Percentiles rank a stretch among this genome's conserved stretches.
Conservation (phyloP, 2,113 vertebrate genomes). For the Cyprinodon variegatus region DNA sequence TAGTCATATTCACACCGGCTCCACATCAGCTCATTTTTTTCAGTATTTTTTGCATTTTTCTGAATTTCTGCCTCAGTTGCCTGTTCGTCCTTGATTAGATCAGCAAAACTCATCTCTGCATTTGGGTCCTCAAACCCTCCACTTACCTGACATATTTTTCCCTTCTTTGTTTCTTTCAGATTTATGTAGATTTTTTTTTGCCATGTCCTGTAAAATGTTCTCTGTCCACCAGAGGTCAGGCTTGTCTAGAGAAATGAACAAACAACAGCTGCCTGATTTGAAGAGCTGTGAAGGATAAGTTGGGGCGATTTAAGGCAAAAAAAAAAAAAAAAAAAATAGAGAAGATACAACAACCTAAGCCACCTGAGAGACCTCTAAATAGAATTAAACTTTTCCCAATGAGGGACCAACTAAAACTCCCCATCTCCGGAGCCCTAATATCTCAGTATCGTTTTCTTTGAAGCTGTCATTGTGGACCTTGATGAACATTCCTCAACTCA, state of each 20-base stretch:
- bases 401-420: constrained; percentile 64
- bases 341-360: constrained; percentile 39
- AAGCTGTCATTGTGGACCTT: constrained; percentile 71
- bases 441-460: constrained; percentile 68
- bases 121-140: neutral
- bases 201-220: neutral
- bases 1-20: too few relatives aligned
- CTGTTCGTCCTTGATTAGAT: too few relatives aligned
- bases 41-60: too few relatives aligned
- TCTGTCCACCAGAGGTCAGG: constrained; percentile 71
- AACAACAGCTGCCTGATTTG: constrained; percentile 8
- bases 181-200: neutral
- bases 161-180: neutral
- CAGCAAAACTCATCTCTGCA: too few relatives aligned
- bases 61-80: too few relatives aligned
- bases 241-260: constrained; percentile 36
- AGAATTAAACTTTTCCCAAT: constrained; percentile 54
- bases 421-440: constrained; percentile 72
- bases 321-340: constrained; percentile 14
- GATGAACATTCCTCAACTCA: constrained; percentile 44
- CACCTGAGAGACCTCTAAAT: constrained; percentile 53
- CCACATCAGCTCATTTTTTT: too few relatives aligned
- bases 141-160: neutral
- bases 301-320: too few relatives aligned
- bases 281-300: neutral